These are phyloP conservation scores for Cyprinodon tularosa DNA, from an alignment of 2,113 vertebrate genomes.

Conservation along the genomic window DNA sequence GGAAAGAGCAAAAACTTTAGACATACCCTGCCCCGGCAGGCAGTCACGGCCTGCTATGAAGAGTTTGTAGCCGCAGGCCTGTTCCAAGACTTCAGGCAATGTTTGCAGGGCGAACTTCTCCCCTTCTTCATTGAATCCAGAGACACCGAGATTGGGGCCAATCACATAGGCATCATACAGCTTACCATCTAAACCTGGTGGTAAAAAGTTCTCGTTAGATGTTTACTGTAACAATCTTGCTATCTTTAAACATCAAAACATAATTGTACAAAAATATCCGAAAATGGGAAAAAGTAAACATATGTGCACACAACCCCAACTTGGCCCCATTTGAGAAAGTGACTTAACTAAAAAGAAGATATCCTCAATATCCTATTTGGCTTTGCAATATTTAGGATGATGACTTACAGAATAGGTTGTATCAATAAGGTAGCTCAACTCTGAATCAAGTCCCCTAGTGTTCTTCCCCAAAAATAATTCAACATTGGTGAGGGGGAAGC, in stretches of 20 bases:
- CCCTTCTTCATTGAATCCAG: slow-evolving; percentile 58
- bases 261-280: neutral
- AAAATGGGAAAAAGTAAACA: neutral
- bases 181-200: slow-evolving; percentile 87
- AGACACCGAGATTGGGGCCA: slow-evolving; percentile 78
- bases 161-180: slow-evolving; percentile 91
- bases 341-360: no score
- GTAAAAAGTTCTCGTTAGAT: neutral
- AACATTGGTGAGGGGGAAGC: no score
- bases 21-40: slow-evolving; percentile 86
- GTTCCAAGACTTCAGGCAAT: slow-evolving; percentile 88
- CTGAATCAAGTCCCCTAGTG: no score
- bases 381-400: no score
- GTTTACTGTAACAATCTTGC: neutral
- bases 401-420: no score
- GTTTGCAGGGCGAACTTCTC: slow-evolving; percentile 80
- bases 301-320: neutral
- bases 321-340: no score
- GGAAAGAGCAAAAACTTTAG: no score
- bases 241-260: neutral
- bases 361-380: no score
- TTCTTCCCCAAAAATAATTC: no score
- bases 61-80: slow-evolving; percentile 86
- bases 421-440: no score
- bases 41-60: slow-evolving; percentile 90